Percentiles rank a stretch among this genome's conserved stretches.
Conservation (phyloP, 2,797 vertebrate genomes). For the Phaenicophaeus curvirostris region DNA sequence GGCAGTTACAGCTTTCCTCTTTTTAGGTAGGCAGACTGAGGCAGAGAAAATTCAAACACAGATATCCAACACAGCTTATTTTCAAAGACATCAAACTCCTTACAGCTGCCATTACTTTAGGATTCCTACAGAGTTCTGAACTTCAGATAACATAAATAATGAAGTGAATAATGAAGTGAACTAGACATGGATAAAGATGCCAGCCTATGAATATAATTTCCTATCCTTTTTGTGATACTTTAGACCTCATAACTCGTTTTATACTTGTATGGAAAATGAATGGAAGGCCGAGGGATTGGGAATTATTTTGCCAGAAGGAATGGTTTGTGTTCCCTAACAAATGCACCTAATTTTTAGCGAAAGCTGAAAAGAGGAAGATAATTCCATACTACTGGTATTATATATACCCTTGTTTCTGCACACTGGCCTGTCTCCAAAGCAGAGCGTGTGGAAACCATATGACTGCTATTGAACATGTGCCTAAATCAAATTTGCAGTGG, state of each 20-base stretch:
- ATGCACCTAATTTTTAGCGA: slow-evolving; percentile 61
- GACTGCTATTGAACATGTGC: slow-evolving; percentile 52
- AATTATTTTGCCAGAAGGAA: slow-evolving; percentile 24
- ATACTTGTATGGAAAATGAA: slow-evolving; percentile 11
- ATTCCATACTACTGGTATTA: slow-evolving; percentile 59
- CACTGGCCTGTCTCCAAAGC: slow-evolving; percentile 52
- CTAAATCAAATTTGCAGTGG: slow-evolving; percentile 56
- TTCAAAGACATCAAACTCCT: not conserved
- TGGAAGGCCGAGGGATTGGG: not conserved
- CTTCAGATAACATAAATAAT: slow-evolving; percentile 18
- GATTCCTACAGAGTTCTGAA: not conserved
- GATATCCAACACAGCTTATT: not conserved
- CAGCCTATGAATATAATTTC: not conserved
- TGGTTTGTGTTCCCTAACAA: slow-evolving; percentile 33
- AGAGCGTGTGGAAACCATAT: slow-evolving; percentile 64
- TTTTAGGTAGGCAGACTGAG: slow-evolving; percentile 3
- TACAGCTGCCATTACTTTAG: not conserved
- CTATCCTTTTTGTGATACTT: not conserved
- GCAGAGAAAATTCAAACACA: not conserved
- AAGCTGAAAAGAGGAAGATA: slow-evolving; percentile 51
- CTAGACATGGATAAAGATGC: not conserved
- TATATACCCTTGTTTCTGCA: slow-evolving; percentile 46
- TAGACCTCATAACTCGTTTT: slow-evolving; percentile 12
- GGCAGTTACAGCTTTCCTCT: not conserved
- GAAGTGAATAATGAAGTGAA: slow-evolving; percentile 21